These are phyloP conservation scores for Lasaia peninsularis DNA, from an alignment of 1,140 invertebrate species.

Conservation along the genomic window DNA sequence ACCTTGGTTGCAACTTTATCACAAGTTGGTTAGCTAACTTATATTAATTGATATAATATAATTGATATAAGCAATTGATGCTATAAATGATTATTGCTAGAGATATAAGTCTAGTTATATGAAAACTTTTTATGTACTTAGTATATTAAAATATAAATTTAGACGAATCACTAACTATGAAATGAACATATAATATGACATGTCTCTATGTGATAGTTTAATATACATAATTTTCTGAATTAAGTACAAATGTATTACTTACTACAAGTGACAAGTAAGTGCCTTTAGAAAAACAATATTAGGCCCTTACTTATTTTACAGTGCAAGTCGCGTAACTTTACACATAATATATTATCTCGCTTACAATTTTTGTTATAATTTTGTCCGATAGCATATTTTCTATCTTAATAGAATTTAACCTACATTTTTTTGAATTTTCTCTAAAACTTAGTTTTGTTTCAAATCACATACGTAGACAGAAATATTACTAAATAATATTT, in stretches of 20 bases:
- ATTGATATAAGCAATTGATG: slow-evolving; percentile 55
- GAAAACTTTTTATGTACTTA: slow-evolving; percentile 10
- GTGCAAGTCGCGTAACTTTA: slow-evolving; percentile 3
- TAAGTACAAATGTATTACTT: slow-evolving; percentile 8
- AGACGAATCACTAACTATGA: not conserved
- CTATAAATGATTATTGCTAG: slow-evolving; percentile 59
- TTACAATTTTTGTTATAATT: not conserved
- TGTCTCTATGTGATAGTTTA: not conserved
- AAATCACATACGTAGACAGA: not conserved
- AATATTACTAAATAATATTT: not conserved
- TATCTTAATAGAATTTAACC: not conserved
- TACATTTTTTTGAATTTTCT: too few species aligned
- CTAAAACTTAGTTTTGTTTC: not conserved
- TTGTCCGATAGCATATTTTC: not conserved
- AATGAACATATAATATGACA: not conserved
- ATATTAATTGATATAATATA: slow-evolving; percentile 54
- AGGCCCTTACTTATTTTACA: slow-evolving; percentile 33
- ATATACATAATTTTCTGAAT: not conserved
- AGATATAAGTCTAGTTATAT: slow-evolving; percentile 19
- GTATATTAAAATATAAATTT: slow-evolving; percentile 9
- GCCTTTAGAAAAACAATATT: slow-evolving; percentile 43
- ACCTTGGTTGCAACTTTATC: slow-evolving; percentile 77
- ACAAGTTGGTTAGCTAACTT: slow-evolving; percentile 63
- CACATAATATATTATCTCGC: not conserved
- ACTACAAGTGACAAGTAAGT: slow-evolving; percentile 27